Evolutionary conservation across 2,113 vertebrate species (phyloP).

Genomic region (Macquaria ambigua): DNA sequence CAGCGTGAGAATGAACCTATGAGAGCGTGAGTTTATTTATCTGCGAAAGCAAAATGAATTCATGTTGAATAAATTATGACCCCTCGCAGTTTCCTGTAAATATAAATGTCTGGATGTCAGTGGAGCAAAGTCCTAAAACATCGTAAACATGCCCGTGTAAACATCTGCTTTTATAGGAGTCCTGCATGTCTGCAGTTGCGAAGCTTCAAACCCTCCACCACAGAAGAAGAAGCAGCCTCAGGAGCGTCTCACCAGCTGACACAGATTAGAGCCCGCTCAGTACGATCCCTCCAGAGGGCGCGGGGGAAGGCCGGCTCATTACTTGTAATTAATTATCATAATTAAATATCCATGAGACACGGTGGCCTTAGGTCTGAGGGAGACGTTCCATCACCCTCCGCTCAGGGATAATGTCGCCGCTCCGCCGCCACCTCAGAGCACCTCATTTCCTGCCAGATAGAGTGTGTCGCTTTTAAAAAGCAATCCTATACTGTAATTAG

Average conservation of each 20-base stretch:
- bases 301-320: slow-evolving; percentile 7
- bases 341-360: slow-evolving; percentile 51
- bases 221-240: background rate
- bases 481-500: slow-evolving; percentile 25
- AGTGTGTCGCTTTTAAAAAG: slow-evolving; percentile 27
- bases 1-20: too few species aligned
- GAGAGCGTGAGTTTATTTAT: background rate
- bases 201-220: background rate
- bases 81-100: background rate
- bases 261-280: slow-evolving; percentile 5
- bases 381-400: background rate
- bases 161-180: background rate
- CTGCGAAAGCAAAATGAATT: background rate
- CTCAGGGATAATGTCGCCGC: background rate
- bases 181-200: background rate
- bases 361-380: slow-evolving; percentile 30
- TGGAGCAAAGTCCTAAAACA: background rate
- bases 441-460: slow-evolving; percentile 41
- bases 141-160: background rate
- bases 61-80: background rate
- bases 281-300: background rate
- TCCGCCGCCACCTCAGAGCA: background rate
- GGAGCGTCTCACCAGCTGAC: background rate
- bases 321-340: slow-evolving; percentile 59
- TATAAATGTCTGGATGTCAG: background rate